Percentiles rank a stretch among this genome's conserved stretches.
These are phyloP conservation scores for Carduelis carduelis DNA, from an alignment of 2,797 vertebrate species.

Conservation along the genomic window DNA sequence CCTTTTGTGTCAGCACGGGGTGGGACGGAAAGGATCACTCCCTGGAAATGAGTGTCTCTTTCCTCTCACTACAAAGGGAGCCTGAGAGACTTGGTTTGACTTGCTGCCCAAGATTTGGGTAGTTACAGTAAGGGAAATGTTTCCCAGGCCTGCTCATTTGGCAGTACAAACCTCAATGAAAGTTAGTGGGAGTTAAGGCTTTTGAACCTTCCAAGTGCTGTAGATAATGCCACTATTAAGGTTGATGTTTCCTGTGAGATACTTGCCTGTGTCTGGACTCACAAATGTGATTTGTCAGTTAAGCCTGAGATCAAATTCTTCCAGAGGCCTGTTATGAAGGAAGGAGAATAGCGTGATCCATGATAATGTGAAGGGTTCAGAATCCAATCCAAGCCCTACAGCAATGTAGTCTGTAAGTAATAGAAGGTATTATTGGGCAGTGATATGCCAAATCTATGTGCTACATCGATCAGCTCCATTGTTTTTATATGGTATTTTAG, in stretches of 20 bases:
- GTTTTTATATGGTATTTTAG: background rate
- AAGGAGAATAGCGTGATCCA: background rate
- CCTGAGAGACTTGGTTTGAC: background rate
- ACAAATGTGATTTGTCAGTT: conserved; percentile 1
- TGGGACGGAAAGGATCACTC: background rate
- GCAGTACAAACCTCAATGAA: conserved; percentile 18
- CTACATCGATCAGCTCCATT: background rate
- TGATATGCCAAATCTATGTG: background rate
- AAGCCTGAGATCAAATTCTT: conserved; percentile 11
- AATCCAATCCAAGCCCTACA: background rate
- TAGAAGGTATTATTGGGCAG: background rate
- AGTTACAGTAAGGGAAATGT: background rate
- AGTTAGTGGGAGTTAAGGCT: conserved; percentile 25
- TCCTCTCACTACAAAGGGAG: background rate
- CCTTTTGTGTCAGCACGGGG: background rate
- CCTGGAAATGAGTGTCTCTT: background rate
- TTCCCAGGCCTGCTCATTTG: conserved; percentile 21
- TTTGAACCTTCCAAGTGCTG: conserved; percentile 42
- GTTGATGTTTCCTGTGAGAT: conserved; percentile 52
- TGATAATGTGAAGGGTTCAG: background rate
- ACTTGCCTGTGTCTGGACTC: conserved; percentile 10
- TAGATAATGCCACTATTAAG: conserved; percentile 46
- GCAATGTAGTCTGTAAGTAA: background rate
- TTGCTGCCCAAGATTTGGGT: background rate
- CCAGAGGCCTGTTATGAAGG: background rate